Evolutionary conservation across 1,140 invertebrate genomes (phyloP), one percentile per base, ranked within the genome.

Genomic region (Drosophila santomea): DNA sequence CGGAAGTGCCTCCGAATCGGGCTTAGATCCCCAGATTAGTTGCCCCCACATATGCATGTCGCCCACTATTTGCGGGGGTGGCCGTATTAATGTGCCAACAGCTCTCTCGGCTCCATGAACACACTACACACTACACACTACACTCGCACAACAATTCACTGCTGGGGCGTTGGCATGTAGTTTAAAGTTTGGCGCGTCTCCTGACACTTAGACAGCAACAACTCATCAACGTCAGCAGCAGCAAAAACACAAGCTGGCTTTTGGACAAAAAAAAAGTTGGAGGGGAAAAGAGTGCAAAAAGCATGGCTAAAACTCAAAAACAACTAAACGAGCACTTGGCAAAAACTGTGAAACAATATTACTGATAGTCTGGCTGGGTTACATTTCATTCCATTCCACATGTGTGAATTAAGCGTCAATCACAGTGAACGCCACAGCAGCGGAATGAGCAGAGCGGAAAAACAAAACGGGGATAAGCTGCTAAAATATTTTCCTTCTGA

Each of bases 151-250:
- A 78, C 69, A 85, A 82, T 88, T 78, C 83, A 79, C 78, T 86
- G 41, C 15, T 41, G 36, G 78, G 78, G 82, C 67, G 82, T 88
- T 75, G 83, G 82, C 83, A 63, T 88, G 84, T 80, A 89, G 84
- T 83, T 88, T 89, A 88, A 89, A 89, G 80, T 89, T 88, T 83
- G 84, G 80, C 84, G 83, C 84, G 80, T 88, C 80, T 78, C 80
- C 64, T 84, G 84, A 89, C 84, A 89, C 80, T 89, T 89, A 89
- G 84, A 89, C 84, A 88, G 83, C 83, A 88, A 89, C 84, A 89
- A 89, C 84, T 89, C 84, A 89, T 89, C 84, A 89, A 89, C 84
- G 84, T 89, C 84, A 89, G 56, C 55, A 74, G 50, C 84, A 89
- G 80, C 56, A 69, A 62, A 63, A 82, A 56, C 41, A 63, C 47